These are phyloP conservation scores for Anas platyrhynchos DNA, from an alignment of 2,113 vertebrate species.

Conservation along the genomic window DNA sequence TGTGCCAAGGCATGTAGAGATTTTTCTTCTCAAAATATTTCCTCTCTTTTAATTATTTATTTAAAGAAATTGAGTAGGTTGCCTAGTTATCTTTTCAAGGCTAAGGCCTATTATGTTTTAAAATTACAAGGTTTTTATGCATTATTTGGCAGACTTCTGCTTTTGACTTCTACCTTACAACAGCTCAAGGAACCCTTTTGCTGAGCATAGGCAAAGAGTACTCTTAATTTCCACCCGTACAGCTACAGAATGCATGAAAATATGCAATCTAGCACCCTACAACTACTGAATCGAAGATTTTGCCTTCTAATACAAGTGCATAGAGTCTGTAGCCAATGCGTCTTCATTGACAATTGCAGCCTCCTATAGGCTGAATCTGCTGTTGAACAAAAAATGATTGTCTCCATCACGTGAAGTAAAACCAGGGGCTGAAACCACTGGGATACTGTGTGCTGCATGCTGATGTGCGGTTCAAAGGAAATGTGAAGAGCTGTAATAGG, in stretches of 20 bases:
- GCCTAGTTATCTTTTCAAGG: neutral
- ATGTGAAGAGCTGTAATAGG: neutral
- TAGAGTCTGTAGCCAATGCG: neutral
- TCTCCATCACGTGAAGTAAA: neutral
- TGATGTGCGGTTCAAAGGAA: neutral
- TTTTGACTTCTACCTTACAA: neutral
- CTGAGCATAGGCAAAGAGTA: neutral
- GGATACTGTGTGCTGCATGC: neutral
- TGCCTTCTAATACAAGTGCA: neutral
- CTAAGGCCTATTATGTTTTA: neutral
- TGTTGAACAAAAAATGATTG: neutral
- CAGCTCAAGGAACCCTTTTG: neutral
- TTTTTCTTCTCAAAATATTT: constrained; percentile 3
- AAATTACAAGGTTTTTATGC: neutral
- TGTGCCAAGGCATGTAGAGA: neutral
- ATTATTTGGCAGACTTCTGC: neutral
- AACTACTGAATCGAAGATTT: neutral
- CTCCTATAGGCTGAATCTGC: neutral
- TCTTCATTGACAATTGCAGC: neutral
- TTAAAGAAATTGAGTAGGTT: neutral
- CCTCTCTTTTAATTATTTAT: constrained; percentile 63
- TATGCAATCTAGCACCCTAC: neutral
- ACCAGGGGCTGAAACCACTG: neutral
- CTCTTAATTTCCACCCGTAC: neutral
- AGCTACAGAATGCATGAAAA: neutral